A percentile compares a stretch with the other conserved stretches of the same genome.
These are phyloP conservation scores for Galeruca laticollis DNA, from an alignment of 2,888 invertebrate species.

Conservation along the genomic window DNA sequence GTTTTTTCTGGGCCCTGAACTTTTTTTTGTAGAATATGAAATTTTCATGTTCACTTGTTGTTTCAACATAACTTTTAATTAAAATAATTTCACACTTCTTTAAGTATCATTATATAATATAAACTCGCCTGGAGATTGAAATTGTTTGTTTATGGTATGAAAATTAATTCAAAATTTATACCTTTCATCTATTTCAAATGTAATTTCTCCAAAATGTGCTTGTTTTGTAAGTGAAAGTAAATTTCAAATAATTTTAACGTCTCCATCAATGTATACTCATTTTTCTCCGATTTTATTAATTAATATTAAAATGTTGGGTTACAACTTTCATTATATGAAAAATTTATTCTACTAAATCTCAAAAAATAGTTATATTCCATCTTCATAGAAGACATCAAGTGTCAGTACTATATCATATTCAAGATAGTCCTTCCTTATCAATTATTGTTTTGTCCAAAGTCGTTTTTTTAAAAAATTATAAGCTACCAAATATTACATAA, in stretches of 20 bases:
- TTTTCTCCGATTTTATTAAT: not conserved
- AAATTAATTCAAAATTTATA: no score
- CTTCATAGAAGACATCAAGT: slow-evolving; percentile 62
- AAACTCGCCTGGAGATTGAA: no score
- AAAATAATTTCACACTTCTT: no score
- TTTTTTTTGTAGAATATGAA: no score
- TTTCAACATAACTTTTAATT: no score
- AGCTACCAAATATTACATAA: slow-evolving; percentile 51
- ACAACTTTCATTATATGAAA: slow-evolving; percentile 7
- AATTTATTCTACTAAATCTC: slow-evolving; percentile 45
- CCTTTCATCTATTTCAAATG: no score
- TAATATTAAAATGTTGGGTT: not conserved
- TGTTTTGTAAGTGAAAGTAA: not conserved
- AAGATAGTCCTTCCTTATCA: slow-evolving; percentile 45
- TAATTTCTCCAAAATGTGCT: no score
- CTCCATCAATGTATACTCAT: not conserved
- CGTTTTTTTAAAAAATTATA: slow-evolving; percentile 46
- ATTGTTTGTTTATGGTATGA: no score
- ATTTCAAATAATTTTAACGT: slow-evolving; percentile 23
- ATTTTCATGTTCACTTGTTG: no score
- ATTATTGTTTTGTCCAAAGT: slow-evolving; percentile 42
- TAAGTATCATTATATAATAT: no score
- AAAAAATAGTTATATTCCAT: slow-evolving; percentile 45
- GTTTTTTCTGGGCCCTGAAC: no score
- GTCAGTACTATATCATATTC: slow-evolving; percentile 47